Conservation (phyloP, 2,888 invertebrate genomes). For the Spatulosminthurus flaviceps region DNA sequence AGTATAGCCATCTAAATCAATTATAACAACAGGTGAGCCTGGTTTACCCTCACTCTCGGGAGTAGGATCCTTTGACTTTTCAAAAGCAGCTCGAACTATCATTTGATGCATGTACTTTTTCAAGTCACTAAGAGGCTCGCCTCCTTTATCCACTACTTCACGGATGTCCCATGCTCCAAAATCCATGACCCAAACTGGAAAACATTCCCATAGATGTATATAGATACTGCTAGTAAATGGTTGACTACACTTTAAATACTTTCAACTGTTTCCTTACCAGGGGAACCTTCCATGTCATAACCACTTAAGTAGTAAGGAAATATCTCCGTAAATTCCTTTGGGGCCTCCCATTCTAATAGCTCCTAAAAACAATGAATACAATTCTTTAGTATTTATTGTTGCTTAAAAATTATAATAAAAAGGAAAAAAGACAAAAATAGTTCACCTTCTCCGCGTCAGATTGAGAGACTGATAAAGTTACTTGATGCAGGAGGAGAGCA, state of each 20-base stretch:
- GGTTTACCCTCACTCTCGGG: neutral
- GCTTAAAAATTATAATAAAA: too few relatives aligned
- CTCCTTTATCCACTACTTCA: neutral
- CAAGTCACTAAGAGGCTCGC: neutral
- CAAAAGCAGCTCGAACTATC: neutral
- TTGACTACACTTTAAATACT: too few relatives aligned
- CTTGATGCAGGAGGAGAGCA: too few relatives aligned
- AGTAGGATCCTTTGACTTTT: neutral
- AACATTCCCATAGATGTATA: too few relatives aligned
- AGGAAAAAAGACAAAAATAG: too few relatives aligned
- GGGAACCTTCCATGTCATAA: neutral
- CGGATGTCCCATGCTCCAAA: neutral
- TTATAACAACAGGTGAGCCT: neutral
- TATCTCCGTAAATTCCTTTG: neutral
- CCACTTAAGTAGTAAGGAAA: slow-evolving; percentile 2
- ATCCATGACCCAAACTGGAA: slow-evolving; percentile 1
- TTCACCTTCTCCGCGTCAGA: too few relatives aligned
- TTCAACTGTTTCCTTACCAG: neutral
- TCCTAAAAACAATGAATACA: too few relatives aligned
- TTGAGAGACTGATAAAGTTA: too few relatives aligned
- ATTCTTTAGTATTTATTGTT: too few relatives aligned
- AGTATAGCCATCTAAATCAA: neutral
- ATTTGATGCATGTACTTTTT: neutral
- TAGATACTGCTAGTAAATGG: too few relatives aligned
- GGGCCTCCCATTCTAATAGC: slow-evolving; percentile 1